Conservation (phyloP, 2,888 invertebrate species). For the Temnothorax ravouxi region DNA sequence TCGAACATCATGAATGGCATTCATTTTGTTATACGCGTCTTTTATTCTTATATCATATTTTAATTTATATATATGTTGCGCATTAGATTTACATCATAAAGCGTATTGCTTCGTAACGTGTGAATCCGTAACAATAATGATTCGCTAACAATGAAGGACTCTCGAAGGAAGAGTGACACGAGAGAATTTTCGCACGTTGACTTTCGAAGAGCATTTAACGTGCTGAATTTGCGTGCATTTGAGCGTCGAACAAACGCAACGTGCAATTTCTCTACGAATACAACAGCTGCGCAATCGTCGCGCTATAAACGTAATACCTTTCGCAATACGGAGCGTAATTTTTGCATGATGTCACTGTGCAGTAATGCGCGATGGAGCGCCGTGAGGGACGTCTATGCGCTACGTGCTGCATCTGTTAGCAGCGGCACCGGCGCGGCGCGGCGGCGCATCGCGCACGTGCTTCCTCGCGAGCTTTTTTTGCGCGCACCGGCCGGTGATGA, state of each 20-base stretch:
- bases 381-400: constrained; percentile 46
- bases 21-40: not conserved
- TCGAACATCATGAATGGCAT: not conserved
- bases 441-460: constrained; percentile 59
- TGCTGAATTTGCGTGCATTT: not conserved
- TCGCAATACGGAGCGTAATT: constrained; percentile 61
- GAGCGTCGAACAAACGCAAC: constrained; percentile 29
- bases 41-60: constrained; percentile 3
- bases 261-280: constrained; percentile 50
- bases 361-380: constrained; percentile 63
- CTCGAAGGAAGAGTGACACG: constrained; percentile 22
- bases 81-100: not conserved
- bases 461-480: constrained; percentile 43
- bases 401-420: constrained; percentile 43
- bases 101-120: not conserved
- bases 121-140: constrained; percentile 9
- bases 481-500: constrained; percentile 30
- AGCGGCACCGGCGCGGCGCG: not conserved
- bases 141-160: not conserved
- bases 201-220: constrained; percentile 38
- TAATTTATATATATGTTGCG: not conserved
- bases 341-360: constrained; percentile 69
- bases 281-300: constrained; percentile 54
- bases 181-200: constrained; percentile 36
- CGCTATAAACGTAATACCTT: constrained; percentile 66